These are phyloP conservation scores for Apostichopus parvimensis DNA, from an alignment of 35 echinoderm and acorn worm species.

Conservation along the genomic window DNA sequence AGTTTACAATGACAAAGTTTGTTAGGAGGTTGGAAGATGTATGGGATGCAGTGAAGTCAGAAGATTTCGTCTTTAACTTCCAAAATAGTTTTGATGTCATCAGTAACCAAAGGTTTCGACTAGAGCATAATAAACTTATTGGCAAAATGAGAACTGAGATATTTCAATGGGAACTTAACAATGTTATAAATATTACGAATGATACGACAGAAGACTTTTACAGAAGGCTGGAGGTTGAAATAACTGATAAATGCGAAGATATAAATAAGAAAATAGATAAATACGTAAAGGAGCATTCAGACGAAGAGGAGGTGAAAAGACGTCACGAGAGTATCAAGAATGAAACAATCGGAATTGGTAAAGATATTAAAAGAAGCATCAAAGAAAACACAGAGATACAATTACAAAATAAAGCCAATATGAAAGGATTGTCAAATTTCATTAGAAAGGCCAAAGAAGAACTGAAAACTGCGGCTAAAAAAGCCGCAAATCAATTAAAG, in stretches of 20 bases:
- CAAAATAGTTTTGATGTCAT: conserved; percentile 35
- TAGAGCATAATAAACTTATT: conserved; percentile 19
- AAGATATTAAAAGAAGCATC: no score
- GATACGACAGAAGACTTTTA: not conserved
- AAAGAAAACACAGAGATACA: no score
- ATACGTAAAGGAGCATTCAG: no score
- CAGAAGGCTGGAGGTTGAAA: not conserved
- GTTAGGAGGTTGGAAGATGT: not conserved
- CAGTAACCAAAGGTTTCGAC: conserved; percentile 5
- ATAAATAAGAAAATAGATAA: no score
- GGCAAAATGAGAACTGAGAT: not conserved
- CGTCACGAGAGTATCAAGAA: no score
- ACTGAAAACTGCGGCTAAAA: not conserved
- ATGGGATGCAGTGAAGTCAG: conserved; percentile 22
- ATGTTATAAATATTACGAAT: not conserved
- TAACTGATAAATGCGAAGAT: not conserved
- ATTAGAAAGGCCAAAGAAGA: not conserved
- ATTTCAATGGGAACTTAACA: not conserved
- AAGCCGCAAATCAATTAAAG: not conserved
- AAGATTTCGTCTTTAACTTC: conserved; percentile 64
- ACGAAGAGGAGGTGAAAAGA: no score
- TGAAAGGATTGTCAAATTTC: not conserved
- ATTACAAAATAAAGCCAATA: not conserved
- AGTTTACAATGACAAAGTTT: not conserved
- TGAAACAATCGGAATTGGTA: no score